Evolutionary conservation across 2,888 invertebrate species (phyloP), one percentile per base, ranked within the genome.

Genomic region (Tinea semifulvella): DNA sequence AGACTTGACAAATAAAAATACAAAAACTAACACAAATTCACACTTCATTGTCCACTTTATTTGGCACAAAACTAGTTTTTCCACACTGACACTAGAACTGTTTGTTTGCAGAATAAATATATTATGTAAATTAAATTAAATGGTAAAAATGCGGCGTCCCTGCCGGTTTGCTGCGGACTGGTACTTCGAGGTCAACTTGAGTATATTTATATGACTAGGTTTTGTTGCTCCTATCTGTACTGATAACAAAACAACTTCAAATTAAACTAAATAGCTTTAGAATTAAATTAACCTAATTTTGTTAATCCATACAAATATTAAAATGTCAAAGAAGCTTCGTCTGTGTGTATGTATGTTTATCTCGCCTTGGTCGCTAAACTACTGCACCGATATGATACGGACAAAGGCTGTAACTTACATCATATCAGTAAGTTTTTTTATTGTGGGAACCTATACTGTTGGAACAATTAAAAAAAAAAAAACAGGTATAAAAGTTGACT

Each of bases 101-200:
- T 22, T 22, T 22, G 22, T 40, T 20, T 40, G 17, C 22, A 11
- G 20, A 40, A 22, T 40, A 40, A 40, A 40, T 40, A 40, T 10
- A 40, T n/a, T n/a, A n/a, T 40, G 20, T 5, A 22, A 40, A 40
- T 40, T 40, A 40, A 40, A 8, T 4, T 22, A 40, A 13, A 22
- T 11, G 3, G 22, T 22, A 22, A 22, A 36, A 40, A 49, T 50
- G 46, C 46, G 53, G 51, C 48, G 50, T 49, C 56, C 49, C 47
- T 53, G 40, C 54, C 60, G 61, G 55, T 54, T 54, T 60, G 59
- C 53, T 47, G 53, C 57, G 51, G 56, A 76, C 76, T 79, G 76
- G 64, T 60, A 62, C 57, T 60, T 63, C 63, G 68, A 76, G 75
- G 77, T 76, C 75, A 72, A 68, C 59, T 55, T 56, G 57, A 56